Percentiles rank a stretch among this genome's conserved stretches.
These are phyloP conservation scores for Myopa tessellatipennis DNA, from an alignment of 2,888 invertebrate species.

Conservation along the genomic window DNA sequence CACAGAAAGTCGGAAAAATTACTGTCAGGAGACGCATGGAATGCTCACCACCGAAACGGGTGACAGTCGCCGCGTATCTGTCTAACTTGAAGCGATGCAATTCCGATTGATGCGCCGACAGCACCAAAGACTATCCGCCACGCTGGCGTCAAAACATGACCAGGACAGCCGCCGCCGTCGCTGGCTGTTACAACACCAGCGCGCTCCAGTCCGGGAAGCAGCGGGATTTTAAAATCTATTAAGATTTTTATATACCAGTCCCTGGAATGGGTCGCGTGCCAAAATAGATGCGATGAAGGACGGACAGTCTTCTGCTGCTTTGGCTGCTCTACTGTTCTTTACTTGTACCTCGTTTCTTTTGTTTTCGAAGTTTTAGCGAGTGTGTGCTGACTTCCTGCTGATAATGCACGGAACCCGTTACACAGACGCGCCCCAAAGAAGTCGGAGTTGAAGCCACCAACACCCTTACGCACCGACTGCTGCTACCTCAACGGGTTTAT, in stretches of 20 bases:
- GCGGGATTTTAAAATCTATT: slow-evolving; percentile 57
- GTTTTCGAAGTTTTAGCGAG: slow-evolving; percentile 22
- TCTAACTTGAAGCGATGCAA: too few species aligned
- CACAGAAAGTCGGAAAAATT: too few species aligned
- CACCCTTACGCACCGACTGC: slow-evolving; percentile 2
- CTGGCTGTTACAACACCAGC: slow-evolving; percentile 12
- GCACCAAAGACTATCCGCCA: background rate
- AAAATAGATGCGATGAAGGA: slow-evolving; percentile 26
- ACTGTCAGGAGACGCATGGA: too few species aligned
- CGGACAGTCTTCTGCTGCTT: slow-evolving; percentile 10
- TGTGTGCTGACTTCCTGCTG: slow-evolving; percentile 16
- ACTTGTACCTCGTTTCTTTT: slow-evolving; percentile 29
- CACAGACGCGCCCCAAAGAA: slow-evolving; percentile 12
- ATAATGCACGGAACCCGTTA: slow-evolving; percentile 21
- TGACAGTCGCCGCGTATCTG: too few species aligned
- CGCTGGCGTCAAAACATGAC: slow-evolving; percentile 24
- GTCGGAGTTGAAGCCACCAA: background rate
- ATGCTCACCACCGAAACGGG: too few species aligned
- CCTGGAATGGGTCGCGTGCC: slow-evolving; percentile 32
- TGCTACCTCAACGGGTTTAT: background rate
- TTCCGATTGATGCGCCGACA: too few species aligned
- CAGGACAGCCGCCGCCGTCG: background rate
- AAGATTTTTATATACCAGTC: slow-evolving; percentile 19
- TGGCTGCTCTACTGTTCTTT: slow-evolving; percentile 8
- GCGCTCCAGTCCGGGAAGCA: slow-evolving; percentile 52